These are phyloP conservation scores for Cremastobaeus sp. DNA, from an alignment of 2,888 invertebrate species.

Conservation along the genomic window DNA sequence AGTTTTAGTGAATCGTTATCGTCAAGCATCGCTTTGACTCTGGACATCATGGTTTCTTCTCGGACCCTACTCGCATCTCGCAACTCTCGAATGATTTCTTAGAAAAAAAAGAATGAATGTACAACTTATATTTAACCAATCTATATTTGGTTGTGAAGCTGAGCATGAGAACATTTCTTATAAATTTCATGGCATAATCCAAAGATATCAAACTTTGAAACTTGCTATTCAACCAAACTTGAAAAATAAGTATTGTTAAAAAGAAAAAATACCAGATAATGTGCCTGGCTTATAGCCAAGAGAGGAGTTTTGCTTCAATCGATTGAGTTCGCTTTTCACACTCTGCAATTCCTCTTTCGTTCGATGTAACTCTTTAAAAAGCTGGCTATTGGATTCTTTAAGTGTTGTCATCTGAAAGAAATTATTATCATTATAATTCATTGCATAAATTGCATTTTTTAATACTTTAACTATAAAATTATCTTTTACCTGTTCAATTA, in stretches of 20 bases:
- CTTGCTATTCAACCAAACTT: no score
- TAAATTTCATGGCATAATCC: no score
- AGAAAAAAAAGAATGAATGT: slow-evolving; percentile 17
- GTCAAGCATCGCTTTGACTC: slow-evolving; percentile 72
- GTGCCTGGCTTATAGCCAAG: slow-evolving; percentile 77
- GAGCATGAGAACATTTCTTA: no score
- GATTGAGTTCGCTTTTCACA: slow-evolving; percentile 71
- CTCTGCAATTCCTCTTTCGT: slow-evolving; percentile 82
- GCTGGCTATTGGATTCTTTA: slow-evolving; percentile 86
- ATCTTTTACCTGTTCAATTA: slow-evolving; percentile 85
- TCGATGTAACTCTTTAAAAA: slow-evolving; percentile 86
- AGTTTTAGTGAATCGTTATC: slow-evolving; percentile 67
- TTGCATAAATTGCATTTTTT: not conserved
- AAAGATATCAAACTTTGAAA: no score
- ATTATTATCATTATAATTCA: not conserved
- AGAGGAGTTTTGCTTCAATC: slow-evolving; percentile 69
- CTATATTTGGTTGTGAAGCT: no score
- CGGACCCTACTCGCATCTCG: slow-evolving; percentile 74
- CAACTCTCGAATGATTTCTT: slow-evolving; percentile 77
- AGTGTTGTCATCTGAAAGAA: slow-evolving; percentile 78
- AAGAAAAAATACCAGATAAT: slow-evolving; percentile 76
- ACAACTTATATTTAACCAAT: not conserved
- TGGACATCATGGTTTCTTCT: slow-evolving; percentile 74
- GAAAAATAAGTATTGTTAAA: no score
- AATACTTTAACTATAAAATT: not conserved